Evolutionary conservation across 2,113 vertebrate species (phyloP).

Genomic region (Halichoeres trimaculatus): DNA sequence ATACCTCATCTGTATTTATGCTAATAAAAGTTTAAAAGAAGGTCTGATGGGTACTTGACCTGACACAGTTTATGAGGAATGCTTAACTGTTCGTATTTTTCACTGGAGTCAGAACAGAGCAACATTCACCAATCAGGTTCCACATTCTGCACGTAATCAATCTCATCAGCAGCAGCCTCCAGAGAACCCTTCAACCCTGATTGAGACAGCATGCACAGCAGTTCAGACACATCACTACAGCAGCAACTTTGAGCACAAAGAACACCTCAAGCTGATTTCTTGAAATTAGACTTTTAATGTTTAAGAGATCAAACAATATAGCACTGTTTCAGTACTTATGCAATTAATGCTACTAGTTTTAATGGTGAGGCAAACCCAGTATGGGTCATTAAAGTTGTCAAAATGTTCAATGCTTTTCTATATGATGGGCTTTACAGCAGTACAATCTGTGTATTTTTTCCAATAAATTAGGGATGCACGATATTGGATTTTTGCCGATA

Average conservation of each 20-base stretch:
- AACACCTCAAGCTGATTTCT: slow-evolving; percentile 1
- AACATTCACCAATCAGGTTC: neutral
- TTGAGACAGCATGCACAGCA: slow-evolving; percentile 30
- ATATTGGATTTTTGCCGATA: no score
- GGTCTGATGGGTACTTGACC: neutral
- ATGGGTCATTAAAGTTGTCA: neutral
- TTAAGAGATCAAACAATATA: slow-evolving; percentile 8
- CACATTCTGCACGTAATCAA: slow-evolving; percentile 9
- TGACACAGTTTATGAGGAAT: neutral
- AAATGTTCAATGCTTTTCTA: no score
- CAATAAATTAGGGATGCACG: no score
- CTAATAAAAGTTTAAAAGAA: neutral
- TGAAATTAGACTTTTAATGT: slow-evolving; percentile 7
- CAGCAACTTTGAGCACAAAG: slow-evolving; percentile 1
- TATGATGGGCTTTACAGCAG: no score
- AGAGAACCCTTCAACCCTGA: neutral
- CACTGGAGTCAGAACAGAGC: neutral
- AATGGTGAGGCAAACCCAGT: neutral
- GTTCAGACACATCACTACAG: slow-evolving; percentile 11
- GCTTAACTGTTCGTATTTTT: neutral
- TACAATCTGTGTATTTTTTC: no score
- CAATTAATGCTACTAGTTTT: neutral
- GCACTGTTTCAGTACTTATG: neutral
- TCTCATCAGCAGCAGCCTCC: slow-evolving; percentile 12
- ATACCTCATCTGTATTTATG: neutral